Evolutionary conservation across 2,888 invertebrate species (phyloP), one percentile per base, ranked within the genome.

Genomic region (Plagodis dolabraria): DNA sequence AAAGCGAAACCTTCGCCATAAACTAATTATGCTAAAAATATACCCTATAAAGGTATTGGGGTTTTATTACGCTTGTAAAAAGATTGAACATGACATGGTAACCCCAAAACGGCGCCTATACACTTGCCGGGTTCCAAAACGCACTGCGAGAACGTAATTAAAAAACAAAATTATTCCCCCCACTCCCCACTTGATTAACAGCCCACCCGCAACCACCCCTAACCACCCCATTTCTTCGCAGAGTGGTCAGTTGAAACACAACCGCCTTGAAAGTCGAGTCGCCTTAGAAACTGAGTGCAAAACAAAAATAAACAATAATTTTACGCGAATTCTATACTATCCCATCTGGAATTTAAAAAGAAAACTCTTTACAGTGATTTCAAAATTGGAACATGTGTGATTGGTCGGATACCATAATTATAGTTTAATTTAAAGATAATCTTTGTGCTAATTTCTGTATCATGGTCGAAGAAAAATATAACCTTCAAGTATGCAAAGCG

Each of bases 121-220:
- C 45, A 6, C 47, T 55, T 59, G 42, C 57, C 76, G 72, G 75
- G 74, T 77, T 78, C 74, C 79, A 71, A 69, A 87, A 89, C 88
- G 89, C 90, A 89, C 88, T 68, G 83, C 75, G 73, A 47, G 47
- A 75, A 76, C 79, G 79, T 88, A 90, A 91, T 92, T 90, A 92
- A 91, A 89, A 92, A 87, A 85, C 85, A 86, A 89, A 87, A 88
- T 87, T 89, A 89, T 89, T 88, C 89, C 89, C 88, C 86, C 44
- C 46, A 44, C 38, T 12, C 54, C 52, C 78, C 71, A 65, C 72
- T 84, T 89, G 87, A 89, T 90, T 88, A 88, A 87, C 82, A 74
- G 75, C 77, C 70, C 75, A 78, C 70, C 76, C 75, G 8, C 46
- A 12, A 5, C n/a, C 53, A 35, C 83, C 80, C 80, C 75, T 57